Percentiles rank a stretch among this genome's conserved stretches.
These are phyloP conservation scores for Brachionus koreanus DNA, from an alignment of 1,140 invertebrate genomes.

Conservation along the genomic window DNA sequence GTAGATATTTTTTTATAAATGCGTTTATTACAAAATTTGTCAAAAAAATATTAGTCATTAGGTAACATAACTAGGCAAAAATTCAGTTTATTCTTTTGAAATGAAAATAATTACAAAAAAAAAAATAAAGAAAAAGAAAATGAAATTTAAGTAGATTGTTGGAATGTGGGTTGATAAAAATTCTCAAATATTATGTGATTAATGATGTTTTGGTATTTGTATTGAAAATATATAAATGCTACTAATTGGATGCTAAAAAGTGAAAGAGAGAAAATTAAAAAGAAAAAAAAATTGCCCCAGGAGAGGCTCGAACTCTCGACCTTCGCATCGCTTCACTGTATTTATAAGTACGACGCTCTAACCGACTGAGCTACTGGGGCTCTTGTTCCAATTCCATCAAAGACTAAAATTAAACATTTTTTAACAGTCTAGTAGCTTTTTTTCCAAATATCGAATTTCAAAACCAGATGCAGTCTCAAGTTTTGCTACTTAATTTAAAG, in stretches of 20 bases:
- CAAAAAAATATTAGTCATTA: conserved; percentile 14
- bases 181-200: neutral
- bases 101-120: neutral
- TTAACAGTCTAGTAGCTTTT: neutral
- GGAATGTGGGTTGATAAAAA: conserved; percentile 23
- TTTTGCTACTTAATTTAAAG: neutral
- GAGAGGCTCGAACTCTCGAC: conserved; percentile 42
- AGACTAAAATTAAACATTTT: neutral
- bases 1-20: neutral
- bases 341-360: conserved; percentile 44
- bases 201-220: neutral
- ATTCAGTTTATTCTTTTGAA: neutral
- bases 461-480: neutral
- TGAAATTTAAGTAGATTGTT: neutral
- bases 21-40: conserved; percentile 20
- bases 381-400: neutral
- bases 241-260: neutral
- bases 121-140: neutral
- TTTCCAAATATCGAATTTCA: neutral
- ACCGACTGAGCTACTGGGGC: conserved; percentile 41
- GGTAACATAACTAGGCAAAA: neutral
- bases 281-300: conserved; percentile 27
- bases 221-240: neutral
- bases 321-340: conserved; percentile 41
- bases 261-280: neutral